These are phyloP conservation scores for Perizoma affinitatum DNA, from an alignment of 2,888 invertebrate species.

Conservation along the genomic window DNA sequence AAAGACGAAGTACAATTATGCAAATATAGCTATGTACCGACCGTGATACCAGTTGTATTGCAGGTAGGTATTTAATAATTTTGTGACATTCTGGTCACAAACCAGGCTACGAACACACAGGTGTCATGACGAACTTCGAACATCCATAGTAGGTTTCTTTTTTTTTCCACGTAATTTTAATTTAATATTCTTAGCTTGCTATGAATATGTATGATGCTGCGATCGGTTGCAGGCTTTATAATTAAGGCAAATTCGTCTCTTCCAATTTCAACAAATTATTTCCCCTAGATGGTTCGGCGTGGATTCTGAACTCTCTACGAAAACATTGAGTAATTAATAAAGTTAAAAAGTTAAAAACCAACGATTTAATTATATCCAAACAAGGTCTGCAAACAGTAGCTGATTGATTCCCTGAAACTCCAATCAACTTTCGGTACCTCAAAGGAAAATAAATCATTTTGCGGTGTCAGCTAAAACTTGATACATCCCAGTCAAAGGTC, in stretches of 20 bases:
- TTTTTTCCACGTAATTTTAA: no score
- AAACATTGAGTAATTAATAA: constrained; percentile 3
- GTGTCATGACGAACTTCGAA: no score
- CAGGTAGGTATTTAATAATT: no score
- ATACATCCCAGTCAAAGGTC: constrained; percentile 24
- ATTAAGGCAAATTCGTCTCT: not conserved
- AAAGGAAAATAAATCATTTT: constrained; percentile 27
- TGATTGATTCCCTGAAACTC: constrained; percentile 19
- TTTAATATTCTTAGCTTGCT: no score
- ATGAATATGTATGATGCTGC: no score
- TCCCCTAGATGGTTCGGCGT: not conserved
- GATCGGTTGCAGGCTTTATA: no score
- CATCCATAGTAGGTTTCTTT: no score
- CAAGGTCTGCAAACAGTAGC: constrained; percentile 17
- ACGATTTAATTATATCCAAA: constrained; percentile 17
- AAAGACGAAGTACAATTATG: no score
- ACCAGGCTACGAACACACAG: no score
- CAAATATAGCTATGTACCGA: no score
- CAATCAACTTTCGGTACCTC: constrained; percentile 26
- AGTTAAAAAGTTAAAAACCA: constrained; percentile 1
- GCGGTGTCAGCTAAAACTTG: constrained; percentile 12
- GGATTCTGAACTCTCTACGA: not conserved
- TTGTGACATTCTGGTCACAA: no score
- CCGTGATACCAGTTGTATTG: no score
- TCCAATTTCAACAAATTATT: not conserved